phyloP scores from a whole-genome alignment of 2,888 invertebrate genomes.

The Drosophila maculinotata region DNA sequence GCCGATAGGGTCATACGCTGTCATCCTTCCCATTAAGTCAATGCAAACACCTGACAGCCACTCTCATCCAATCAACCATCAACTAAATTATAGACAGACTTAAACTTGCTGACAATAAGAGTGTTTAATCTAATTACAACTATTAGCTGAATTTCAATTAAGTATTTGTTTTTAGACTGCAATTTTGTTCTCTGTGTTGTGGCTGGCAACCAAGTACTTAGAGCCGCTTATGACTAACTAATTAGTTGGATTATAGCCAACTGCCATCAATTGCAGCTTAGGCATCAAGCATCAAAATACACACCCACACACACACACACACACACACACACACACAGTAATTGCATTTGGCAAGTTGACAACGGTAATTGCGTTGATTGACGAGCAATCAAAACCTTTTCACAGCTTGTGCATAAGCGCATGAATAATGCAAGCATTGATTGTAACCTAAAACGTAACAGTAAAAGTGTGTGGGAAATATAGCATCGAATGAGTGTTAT shows the following conservation, averaged over 20 bases:
- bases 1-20: no score
- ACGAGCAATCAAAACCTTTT: constrained; percentile 51
- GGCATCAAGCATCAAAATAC: constrained; percentile 16
- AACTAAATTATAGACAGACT: no score
- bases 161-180: no score
- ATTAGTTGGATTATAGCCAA: constrained; percentile 60
- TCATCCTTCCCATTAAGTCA: no score
- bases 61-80: no score
- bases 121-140: no score
- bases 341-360: constrained; percentile 38
- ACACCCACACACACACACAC: neutral
- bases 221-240: constrained; percentile 27
- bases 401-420: constrained; percentile 25
- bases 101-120: no score
- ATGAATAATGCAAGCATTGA: constrained; percentile 34
- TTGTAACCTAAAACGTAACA: neutral
- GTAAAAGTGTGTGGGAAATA: neutral
- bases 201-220: constrained; percentile 1
- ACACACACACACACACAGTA: neutral
- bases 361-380: constrained; percentile 49
- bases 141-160: no score
- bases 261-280: constrained; percentile 20
- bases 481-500: no score
- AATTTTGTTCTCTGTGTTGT: no score
- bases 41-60: no score